These are phyloP conservation scores for Apomyelois bistriatella DNA, from an alignment of 2,888 invertebrate species.

Conservation along the genomic window DNA sequence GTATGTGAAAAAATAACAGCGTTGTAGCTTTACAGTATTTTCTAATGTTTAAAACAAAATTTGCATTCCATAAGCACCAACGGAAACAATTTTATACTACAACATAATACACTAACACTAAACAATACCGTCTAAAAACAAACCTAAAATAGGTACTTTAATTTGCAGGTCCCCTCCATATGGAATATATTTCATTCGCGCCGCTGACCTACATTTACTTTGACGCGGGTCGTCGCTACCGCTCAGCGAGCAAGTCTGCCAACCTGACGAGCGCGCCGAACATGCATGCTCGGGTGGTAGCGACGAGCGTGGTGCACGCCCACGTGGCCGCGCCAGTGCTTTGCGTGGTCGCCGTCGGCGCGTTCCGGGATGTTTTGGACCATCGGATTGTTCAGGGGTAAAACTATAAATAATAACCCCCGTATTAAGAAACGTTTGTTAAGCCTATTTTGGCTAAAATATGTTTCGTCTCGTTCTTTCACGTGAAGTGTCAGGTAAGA, in stretches of 20 bases:
- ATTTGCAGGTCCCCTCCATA: conserved; percentile 34
- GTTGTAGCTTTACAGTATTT: too few relatives aligned
- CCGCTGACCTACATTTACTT: conserved; percentile 40
- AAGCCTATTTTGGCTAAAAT: too few relatives aligned
- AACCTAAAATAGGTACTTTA: background rate
- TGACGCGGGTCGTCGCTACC: conserved; percentile 27
- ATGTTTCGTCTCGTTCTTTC: too few relatives aligned
- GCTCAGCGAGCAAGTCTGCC: conserved; percentile 14
- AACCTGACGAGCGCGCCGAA: conserved; percentile 15
- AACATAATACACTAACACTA: background rate
- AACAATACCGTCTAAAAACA: background rate
- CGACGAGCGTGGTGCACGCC: conserved; percentile 32
- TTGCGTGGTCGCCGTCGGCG: conserved; percentile 31
- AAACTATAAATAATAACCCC: too few relatives aligned
- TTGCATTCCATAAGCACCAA: too few relatives aligned
- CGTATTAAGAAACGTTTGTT: too few relatives aligned
- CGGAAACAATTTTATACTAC: too few relatives aligned
- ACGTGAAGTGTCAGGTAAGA: too few relatives aligned
- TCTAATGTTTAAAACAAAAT: too few relatives aligned
- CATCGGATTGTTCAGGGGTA: conserved; percentile 37
- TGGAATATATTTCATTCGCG: conserved; percentile 32
- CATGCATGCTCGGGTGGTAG: conserved; percentile 22
- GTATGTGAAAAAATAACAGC: too few relatives aligned
- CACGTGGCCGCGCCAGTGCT: conserved; percentile 35
- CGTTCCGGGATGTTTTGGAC: conserved; percentile 29